Conservation (phyloP, 2,113 vertebrate species). For the Anas platyrhynchos region DNA sequence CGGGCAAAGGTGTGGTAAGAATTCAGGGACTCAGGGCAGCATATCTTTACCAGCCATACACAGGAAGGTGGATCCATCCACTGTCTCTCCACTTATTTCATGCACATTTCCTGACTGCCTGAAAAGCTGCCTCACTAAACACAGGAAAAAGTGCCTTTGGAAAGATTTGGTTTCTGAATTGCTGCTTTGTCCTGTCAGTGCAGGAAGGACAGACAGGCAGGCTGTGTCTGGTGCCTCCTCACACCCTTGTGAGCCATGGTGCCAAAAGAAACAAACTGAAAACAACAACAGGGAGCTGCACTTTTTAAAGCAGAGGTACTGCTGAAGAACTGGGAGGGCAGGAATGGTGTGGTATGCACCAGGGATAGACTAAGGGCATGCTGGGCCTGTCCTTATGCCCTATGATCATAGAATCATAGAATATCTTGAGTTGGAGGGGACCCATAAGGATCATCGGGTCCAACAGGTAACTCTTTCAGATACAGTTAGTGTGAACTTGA, state of each 20-base stretch:
- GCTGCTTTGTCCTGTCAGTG: not conserved
- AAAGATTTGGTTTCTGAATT: not conserved
- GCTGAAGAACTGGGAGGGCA: accelerated
- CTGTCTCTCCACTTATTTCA: not conserved
- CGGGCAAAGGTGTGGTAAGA: not conserved
- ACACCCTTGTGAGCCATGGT: not conserved
- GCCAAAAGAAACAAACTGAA: not conserved
- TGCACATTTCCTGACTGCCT: not conserved
- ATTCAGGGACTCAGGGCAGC: not conserved
- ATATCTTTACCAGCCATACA: not conserved
- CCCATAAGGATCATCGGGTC: too few relatives aligned
- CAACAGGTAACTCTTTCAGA: not conserved
- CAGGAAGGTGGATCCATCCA: not conserved
- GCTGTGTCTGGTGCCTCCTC: not conserved
- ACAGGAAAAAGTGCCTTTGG: not conserved
- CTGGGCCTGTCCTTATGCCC: too few relatives aligned
- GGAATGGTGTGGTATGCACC: not conserved
- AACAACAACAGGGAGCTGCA: not conserved
- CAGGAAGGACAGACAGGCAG: not conserved
- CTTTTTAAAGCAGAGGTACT: not conserved
- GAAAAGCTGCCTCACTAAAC: not conserved
- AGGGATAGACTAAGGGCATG: not conserved
- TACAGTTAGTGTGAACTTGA: not conserved
- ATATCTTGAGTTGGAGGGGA: too few relatives aligned
- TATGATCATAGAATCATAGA: too few relatives aligned